phyloP scores from a whole-genome alignment of 2,888 invertebrate genomes.

The Aporophyla nigra region DNA sequence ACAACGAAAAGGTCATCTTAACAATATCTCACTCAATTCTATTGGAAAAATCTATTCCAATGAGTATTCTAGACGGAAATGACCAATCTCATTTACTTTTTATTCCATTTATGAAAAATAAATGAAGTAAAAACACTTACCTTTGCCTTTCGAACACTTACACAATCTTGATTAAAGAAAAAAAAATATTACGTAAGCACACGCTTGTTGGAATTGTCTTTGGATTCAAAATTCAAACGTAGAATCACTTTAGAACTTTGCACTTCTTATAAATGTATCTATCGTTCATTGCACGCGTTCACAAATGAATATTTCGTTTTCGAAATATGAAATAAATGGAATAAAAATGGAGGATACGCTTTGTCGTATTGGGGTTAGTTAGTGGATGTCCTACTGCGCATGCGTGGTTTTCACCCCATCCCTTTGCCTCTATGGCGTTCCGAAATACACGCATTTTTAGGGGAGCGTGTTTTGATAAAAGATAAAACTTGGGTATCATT shows the following conservation, averaged over 20 bases:
- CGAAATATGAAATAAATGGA: slow-evolving; percentile 78
- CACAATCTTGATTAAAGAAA: slow-evolving; percentile 71
- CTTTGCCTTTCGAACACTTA: slow-evolving; percentile 65
- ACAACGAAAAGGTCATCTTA: slow-evolving; percentile 63
- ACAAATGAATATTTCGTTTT: slow-evolving; percentile 65
- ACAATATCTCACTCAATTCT: slow-evolving; percentile 19
- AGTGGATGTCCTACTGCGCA: slow-evolving; percentile 72
- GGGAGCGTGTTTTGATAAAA: slow-evolving; percentile 45
- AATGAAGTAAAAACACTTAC: slow-evolving; percentile 63
- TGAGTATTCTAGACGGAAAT: neutral
- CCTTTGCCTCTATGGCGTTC: slow-evolving; percentile 75
- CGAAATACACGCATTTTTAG: slow-evolving; percentile 55
- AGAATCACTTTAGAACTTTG: slow-evolving; percentile 66
- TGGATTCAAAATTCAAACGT: slow-evolving; percentile 54
- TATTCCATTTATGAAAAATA: slow-evolving; percentile 47
- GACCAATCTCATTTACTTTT: slow-evolving; percentile 4
- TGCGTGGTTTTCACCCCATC: slow-evolving; percentile 76
- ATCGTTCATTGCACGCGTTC: slow-evolving; percentile 51
- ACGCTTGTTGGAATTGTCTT: slow-evolving; percentile 56
- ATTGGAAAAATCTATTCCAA: slow-evolving; percentile 8
- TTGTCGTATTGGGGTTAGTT: slow-evolving; percentile 80
- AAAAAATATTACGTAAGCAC: slow-evolving; percentile 77
- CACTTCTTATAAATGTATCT: slow-evolving; percentile 47
- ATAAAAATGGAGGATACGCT: slow-evolving; percentile 85
- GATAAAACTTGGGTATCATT: slow-evolving; percentile 28